A percentile compares a stretch with the other conserved stretches of the same genome.
phyloP scores from a whole-genome alignment of 2,888 invertebrate genomes.

The Eristalis arbustorum region DNA sequence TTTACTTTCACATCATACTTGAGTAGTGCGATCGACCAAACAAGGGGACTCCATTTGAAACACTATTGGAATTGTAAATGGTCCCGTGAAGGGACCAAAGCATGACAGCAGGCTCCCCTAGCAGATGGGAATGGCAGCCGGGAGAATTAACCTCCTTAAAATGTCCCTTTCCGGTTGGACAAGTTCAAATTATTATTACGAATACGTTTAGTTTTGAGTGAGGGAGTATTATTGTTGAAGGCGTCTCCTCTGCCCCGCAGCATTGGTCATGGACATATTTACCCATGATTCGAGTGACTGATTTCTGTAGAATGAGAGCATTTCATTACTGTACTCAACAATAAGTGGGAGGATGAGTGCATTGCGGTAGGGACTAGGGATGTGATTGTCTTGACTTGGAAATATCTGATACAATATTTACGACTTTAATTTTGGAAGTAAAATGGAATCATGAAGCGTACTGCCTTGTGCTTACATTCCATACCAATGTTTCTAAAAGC shows the following conservation, averaged over 20 bases:
- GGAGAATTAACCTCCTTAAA: constrained; percentile 47
- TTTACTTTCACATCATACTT: constrained; percentile 59
- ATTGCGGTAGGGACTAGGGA: neutral
- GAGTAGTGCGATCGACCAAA: constrained; percentile 58
- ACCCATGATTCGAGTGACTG: constrained; percentile 13
- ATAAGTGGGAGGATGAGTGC: neutral
- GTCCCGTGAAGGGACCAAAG: neutral
- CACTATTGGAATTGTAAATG: constrained; percentile 56
- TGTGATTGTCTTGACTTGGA: neutral
- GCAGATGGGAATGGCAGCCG: neutral
- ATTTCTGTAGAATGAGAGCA: neutral
- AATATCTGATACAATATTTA: neutral
- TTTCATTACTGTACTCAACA: neutral
- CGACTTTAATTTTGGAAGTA: neutral
- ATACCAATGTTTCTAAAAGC: neutral
- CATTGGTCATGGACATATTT: neutral
- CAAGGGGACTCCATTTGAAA: constrained; percentile 37
- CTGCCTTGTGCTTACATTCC: neutral
- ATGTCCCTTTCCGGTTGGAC: constrained; percentile 51
- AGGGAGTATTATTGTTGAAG: constrained; percentile 10
- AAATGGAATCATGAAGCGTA: neutral
- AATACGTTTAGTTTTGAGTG: constrained; percentile 29
- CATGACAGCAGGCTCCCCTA: neutral
- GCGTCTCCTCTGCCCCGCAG: neutral
- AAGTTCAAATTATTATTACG: constrained; percentile 53